Percentiles rank a stretch among this genome's conserved stretches.
Conservation (phyloP, 2,797 vertebrate genomes). For the Miichthys miiuy region DNA sequence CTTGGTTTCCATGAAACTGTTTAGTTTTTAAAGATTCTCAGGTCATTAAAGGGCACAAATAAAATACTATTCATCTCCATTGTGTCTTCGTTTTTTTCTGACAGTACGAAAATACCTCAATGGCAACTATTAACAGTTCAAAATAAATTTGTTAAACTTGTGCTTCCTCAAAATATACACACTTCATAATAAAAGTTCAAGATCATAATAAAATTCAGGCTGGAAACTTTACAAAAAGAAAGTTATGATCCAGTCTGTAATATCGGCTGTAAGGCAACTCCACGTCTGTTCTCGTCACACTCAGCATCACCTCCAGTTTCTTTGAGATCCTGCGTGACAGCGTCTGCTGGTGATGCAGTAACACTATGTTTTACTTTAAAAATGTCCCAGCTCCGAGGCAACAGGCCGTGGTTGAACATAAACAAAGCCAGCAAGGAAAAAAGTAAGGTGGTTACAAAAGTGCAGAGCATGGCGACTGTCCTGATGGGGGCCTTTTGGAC, state of each 20-base stretch:
- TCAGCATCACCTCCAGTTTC: conserved; percentile 17
- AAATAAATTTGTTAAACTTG: background rate
- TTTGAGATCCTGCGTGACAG: conserved; percentile 4
- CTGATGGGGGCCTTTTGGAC: conserved; percentile 82
- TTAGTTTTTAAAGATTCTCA: too few species aligned
- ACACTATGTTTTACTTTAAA: conserved; percentile 49
- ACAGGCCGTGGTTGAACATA: conserved; percentile 53
- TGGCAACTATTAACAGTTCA: background rate
- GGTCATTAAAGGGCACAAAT: background rate
- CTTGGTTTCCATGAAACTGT: background rate
- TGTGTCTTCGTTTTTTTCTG: background rate
- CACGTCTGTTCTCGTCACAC: conserved; percentile 8
- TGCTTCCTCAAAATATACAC: background rate
- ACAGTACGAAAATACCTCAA: background rate
- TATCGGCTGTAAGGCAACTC: conserved; percentile 43
- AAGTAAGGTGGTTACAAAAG: conserved; percentile 55
- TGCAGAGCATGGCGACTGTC: conserved; percentile 79
- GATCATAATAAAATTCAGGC: background rate
- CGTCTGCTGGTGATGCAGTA: background rate
- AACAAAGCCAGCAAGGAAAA: conserved; percentile 45
- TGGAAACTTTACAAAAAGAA: background rate
- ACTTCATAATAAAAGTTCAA: background rate
- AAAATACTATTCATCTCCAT: background rate
- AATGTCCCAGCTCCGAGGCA: conserved; percentile 66
- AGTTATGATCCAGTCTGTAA: background rate